Evolutionary conservation across 1,140 invertebrate species (phyloP), one percentile per base, ranked within the genome.

Genomic region (Anadara kagoshimensis): DNA sequence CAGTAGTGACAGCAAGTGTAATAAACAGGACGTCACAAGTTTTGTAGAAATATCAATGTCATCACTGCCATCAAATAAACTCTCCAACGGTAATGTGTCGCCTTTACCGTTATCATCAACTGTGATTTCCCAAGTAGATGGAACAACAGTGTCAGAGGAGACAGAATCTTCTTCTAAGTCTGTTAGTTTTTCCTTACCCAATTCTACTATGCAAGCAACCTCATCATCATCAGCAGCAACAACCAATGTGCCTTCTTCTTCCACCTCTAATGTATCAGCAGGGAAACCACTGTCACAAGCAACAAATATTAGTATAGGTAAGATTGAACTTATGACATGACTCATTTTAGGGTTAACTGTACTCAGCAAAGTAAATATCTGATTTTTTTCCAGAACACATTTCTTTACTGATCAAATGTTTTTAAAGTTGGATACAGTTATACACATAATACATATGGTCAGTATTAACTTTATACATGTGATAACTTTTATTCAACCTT

Each of bases 41-140:
- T 80, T 71, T 68, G 56, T 80, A 62, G 79, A 80, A 45, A 78
- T 80, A 57, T 67, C 73, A 10, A 57, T 68, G 53, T 65, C 67
- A 29, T 56, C 44, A 16, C 24, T 67, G n/a, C 22, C 54, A 49
- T 44, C 29, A 36, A 36, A 36, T 36, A 36, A 36, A 36, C 29
- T 36, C 2, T 36, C 29, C 7, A 36, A 36, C 29, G 29, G 29
- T 7, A 36, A 36, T 36, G 29, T 36, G 29, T 36, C 29, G 29
- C 29, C 29, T 36, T 36, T 36, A 36, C 29, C 29, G 2, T 36
- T 36, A 36, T 36, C 29, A 36, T 36, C 29, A 36, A 36, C 29
- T 36, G 29, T 36, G 29, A 36, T 36, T 36, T 36, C 29, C 29
- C 29, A 36, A 36, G 29, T 36, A 36, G 29, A 36, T 7, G 29